Evolutionary conservation across 2,888 invertebrate species (phyloP).

Genomic region (Latheticus oryzae): DNA sequence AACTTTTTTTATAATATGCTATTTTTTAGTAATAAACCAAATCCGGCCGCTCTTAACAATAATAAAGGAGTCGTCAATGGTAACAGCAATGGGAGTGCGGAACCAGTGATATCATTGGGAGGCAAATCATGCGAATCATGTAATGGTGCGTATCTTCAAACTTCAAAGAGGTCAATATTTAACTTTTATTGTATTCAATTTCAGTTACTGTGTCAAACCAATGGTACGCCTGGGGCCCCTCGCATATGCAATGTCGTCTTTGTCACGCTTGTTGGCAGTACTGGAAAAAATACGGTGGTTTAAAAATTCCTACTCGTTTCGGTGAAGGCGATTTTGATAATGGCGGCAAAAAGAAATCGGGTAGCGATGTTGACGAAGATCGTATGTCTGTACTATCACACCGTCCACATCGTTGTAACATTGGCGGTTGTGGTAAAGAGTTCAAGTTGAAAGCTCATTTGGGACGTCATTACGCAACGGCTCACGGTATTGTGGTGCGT

Average conservation of each 20-base stretch:
- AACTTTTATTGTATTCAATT: conserved; percentile 58
- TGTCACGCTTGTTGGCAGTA: conserved; percentile 96
- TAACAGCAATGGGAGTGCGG: conserved; percentile 71
- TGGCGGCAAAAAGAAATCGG: conserved; percentile 64
- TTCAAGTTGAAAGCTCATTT: conserved; percentile 96
- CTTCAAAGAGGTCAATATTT: no score
- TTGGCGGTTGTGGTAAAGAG: conserved; percentile 93
- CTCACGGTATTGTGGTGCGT: conserved; percentile 83
- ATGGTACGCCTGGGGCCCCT: conserved; percentile 98
- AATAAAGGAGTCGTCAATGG: conserved; percentile 83
- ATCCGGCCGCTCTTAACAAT: conserved; percentile 81
- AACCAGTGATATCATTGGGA: conserved; percentile 68
- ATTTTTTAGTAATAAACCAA: conserved; percentile 85
- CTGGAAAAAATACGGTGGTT: conserved; percentile 98
- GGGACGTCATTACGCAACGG: conserved; percentile 92
- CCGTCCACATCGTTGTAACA: conserved; percentile 89
- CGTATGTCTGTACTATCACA: conserved; percentile 70
- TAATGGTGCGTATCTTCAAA: conserved; percentile 69
- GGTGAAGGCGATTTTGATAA: conserved; percentile 66
- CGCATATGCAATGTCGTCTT: conserved; percentile 91
- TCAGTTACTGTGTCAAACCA: conserved; percentile 80
- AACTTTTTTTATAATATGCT: conserved; percentile 6
- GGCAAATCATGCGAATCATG: conserved; percentile 90
- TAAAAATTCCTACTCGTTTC: conserved; percentile 80
- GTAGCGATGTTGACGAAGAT: conserved; percentile 67